Base-by-base conservation (phyloP, 2,113 vertebrate genomes). In the Melozone crissalis region DNA sequence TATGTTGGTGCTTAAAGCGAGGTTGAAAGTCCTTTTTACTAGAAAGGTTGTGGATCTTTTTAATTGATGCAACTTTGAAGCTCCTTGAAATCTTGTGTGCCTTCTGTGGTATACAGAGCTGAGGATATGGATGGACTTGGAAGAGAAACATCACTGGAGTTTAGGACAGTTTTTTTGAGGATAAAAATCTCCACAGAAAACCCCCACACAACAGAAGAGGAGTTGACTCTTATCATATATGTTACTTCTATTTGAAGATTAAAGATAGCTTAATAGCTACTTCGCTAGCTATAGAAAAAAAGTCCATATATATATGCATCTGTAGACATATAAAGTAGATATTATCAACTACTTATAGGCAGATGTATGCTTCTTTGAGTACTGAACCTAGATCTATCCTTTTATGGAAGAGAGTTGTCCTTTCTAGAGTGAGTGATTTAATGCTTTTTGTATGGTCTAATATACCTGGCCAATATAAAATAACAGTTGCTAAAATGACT, bases 151-250 rank as follows among this genome's bases (percentile, higher is more conserved):
- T 13, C 9, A 30, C 39, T 63, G 15, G 47, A 30, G 5, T 59
- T 67, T 11, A 72, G 30, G 26, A 16, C 13, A 61, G 17, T 61
- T 54, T 55, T 59, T 62, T 51, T 51, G 57, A 63, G 31, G 14
- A 59, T 55, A 54, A 88, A 67, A 63, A 15, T 85, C 30, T 21
- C 21, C 19, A 26, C 7, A 52, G 58, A 93, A 79, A 72, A 24
- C 7, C 4, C 11, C 4, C 6, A 35, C 15, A 41, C 23, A 52
- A n/a, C 12, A 71, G 63, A 58, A 62, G 51, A 46, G 14, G 18
- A 46, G 15, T 55, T 54, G 10, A 43, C 10, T 84, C 1, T 3
- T 39, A 44, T 39, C 18, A 5, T 46, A 0, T 41, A 4, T 28
- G 7, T 76, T 61, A 26, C 24, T 87, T 77, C 23, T 1, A 17